These are phyloP conservation scores for Megaceryle torquata DNA, from an alignment of 2,113 vertebrate genomes.

Conservation along the genomic window DNA sequence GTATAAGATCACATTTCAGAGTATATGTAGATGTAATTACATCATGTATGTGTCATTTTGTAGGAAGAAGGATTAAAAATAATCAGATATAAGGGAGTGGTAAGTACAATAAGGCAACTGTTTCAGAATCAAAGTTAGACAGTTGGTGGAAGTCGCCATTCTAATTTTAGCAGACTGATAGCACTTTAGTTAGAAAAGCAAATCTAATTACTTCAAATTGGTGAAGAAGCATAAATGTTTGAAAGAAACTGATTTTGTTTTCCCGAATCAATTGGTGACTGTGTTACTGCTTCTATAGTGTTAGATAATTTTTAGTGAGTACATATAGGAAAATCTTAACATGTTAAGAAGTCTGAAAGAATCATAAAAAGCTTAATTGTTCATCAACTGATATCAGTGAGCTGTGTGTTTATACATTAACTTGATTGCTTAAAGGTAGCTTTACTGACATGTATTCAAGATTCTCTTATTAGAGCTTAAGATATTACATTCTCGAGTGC, in stretches of 20 bases:
- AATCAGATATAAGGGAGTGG: neutral
- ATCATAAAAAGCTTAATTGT: neutral
- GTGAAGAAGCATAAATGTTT: neutral
- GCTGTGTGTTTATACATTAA: neutral
- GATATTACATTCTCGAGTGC: neutral
- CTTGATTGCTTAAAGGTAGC: neutral
- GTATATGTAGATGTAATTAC: neutral
- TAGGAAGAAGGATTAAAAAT: neutral
- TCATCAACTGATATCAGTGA: neutral
- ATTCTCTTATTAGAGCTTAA: neutral
- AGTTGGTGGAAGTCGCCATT: neutral
- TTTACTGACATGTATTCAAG: neutral
- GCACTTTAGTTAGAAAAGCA: neutral
- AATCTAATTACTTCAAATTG: neutral
- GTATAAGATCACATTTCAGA: neutral
- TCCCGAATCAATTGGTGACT: neutral
- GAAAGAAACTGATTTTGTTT: neutral
- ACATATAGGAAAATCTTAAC: neutral
- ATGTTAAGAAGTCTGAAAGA: neutral
- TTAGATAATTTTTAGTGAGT: neutral
- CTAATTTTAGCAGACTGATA: neutral
- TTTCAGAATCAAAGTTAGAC: neutral
- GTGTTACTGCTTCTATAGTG: neutral
- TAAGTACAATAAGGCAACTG: neutral
- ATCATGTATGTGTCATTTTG: neutral